Evolutionary conservation across 2,113 vertebrate genomes (phyloP).

Genomic region (Platichthys flesus): DNA sequence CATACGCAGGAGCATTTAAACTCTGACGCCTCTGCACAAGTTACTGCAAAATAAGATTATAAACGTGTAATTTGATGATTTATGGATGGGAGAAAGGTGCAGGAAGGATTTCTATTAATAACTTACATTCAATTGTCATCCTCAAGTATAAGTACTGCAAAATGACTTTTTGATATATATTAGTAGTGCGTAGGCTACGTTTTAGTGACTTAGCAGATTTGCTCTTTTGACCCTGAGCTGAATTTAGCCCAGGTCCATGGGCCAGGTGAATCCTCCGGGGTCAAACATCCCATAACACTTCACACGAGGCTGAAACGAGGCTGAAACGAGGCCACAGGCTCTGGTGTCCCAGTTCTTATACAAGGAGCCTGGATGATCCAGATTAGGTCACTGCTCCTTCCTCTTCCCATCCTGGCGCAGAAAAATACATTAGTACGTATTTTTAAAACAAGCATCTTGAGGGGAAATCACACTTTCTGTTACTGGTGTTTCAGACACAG

Average conservation of each 20-base stretch:
- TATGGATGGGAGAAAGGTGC: background rate
- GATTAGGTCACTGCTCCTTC: conserved; percentile 19
- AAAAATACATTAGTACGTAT: background rate
- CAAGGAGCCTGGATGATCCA: conserved; percentile 28
- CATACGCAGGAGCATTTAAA: background rate
- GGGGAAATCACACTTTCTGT: too few species aligned
- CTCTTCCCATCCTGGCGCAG: background rate
- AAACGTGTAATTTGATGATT: background rate
- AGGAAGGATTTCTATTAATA: background rate
- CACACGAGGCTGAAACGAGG: background rate
- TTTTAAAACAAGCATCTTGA: background rate
- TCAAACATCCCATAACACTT: conserved; percentile 39
- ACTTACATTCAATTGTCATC: background rate
- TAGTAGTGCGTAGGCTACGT: background rate
- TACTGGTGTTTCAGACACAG: too few species aligned
- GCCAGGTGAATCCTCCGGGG: conserved; percentile 27
- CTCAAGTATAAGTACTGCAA: background rate
- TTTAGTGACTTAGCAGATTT: background rate
- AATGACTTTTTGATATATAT: background rate
- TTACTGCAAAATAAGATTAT: background rate
- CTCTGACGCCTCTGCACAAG: too few species aligned
- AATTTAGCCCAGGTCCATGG: background rate
- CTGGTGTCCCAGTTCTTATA: conserved; percentile 44
- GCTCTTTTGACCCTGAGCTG: conserved; percentile 2
- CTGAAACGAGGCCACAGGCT: conserved; percentile 38